phyloP scores from a whole-genome alignment of 2,888 invertebrate species.

The Lypha dubia region DNA sequence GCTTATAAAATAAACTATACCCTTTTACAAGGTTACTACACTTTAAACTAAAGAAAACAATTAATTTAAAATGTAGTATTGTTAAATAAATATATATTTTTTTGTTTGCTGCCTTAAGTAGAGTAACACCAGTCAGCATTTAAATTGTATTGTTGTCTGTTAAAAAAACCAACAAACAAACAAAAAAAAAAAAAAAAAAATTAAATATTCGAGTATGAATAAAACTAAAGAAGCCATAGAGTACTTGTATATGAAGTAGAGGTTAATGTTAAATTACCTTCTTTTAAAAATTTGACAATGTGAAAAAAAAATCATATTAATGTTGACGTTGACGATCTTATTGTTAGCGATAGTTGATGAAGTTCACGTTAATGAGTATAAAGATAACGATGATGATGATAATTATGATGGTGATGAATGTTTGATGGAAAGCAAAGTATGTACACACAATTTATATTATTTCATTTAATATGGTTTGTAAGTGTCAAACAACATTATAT shows the following conservation, averaged over 20 bases:
- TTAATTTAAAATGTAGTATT: neutral
- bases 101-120: neutral
- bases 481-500: constrained; percentile 47
- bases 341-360: constrained; percentile 12
- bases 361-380: neutral
- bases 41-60: constrained; percentile 18
- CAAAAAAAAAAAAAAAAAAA: too few relatives aligned
- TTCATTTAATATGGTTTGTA: constrained; percentile 53
- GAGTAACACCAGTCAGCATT: constrained; percentile 30
- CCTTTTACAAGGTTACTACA: neutral
- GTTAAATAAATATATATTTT: neutral
- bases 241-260: neutral
- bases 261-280: constrained; percentile 50
- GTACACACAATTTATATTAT: constrained; percentile 23
- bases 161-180: too few relatives aligned
- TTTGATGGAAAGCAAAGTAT: constrained; percentile 17
- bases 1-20: too few relatives aligned
- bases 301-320: constrained; percentile 29
- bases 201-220: constrained; percentile 18
- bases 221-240: constrained; percentile 40
- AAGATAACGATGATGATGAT: constrained; percentile 11
- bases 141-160: constrained; percentile 14
- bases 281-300: constrained; percentile 40
- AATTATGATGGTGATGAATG: too few relatives aligned
- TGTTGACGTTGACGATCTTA: constrained; percentile 35